These are phyloP conservation scores for Eudyptes chrysolophus DNA, from an alignment of 2,113 vertebrate species.

Conservation along the genomic window DNA sequence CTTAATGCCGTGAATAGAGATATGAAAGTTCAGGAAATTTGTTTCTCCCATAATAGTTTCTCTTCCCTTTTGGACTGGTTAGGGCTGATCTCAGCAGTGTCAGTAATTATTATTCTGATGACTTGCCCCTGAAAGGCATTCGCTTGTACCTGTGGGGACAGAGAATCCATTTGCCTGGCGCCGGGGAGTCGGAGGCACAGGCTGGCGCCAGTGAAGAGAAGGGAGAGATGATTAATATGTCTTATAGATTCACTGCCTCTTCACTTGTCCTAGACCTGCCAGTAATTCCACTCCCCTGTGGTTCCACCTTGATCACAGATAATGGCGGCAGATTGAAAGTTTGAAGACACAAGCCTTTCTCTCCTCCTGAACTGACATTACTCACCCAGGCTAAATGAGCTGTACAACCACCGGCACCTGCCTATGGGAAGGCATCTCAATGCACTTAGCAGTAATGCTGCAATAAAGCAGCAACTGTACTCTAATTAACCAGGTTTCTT, in stretches of 20 bases:
- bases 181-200: conserved; percentile 73
- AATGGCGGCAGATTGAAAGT: conserved; percentile 82
- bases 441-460: conserved; percentile 69
- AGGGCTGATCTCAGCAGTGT: conserved; percentile 75
- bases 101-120: conserved; percentile 80
- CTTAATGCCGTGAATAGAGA: background rate
- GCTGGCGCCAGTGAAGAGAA: conserved; percentile 83
- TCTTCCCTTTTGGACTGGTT: conserved; percentile 60
- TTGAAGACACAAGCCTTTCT: conserved; percentile 77
- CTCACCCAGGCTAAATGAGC: conserved; percentile 79
- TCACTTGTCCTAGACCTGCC: conserved; percentile 78
- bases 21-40: conserved; percentile 40
- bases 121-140: conserved; percentile 78
- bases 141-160: conserved; percentile 76
- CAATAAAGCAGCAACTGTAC: conserved; percentile 73
- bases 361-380: conserved; percentile 79
- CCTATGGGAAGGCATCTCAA: conserved; percentile 71
- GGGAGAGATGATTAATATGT: conserved; percentile 83
- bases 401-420: conserved; percentile 68
- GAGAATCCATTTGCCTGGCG: conserved; percentile 79
- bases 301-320: conserved; percentile 80
- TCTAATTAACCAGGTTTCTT: conserved; percentile 70
- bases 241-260: conserved; percentile 79
- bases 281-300: conserved; percentile 76
- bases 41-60: conserved; percentile 43